Evolutionary conservation across 1,140 invertebrate species (phyloP), one percentile per base, ranked within the genome.

Genomic region (Ridgeia piscesae): DNA sequence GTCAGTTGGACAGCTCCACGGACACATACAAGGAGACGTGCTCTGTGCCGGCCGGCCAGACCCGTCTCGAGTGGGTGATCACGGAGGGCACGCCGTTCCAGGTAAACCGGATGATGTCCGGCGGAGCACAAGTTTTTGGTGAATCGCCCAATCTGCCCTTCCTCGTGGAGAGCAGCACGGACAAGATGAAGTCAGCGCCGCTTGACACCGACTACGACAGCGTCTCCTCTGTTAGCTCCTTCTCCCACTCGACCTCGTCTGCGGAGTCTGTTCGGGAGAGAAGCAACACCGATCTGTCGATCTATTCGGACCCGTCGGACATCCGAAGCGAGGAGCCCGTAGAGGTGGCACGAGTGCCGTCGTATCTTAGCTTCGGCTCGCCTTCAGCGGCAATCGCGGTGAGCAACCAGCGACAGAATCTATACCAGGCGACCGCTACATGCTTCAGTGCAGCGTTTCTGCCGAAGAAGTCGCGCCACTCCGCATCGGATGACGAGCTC

Each of bases 131-230:
- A 31, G 42, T 91, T 1, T 35, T 91, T 21, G 91, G 91, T 9
- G 14, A 91, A 35, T 91, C 91, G 2, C 91, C 91, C 42, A 48
- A 21, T 91, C 34, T 35, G 34, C 91, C 91, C 11, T 91, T 42
- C 91, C 91, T 91, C 17, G 91, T 91, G 42, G 91, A 91, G 42
- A 91, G 34, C 91, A 91, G 91, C 34, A 48, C 34, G 48, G 91
- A 91, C 34, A 91, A 91, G 42, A 6, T 91, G 91, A 91, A 91
- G 91, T 33, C 33, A 42, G 91, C 91, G 34, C 11, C 91, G 17
- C 17, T 42, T 48, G 33, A 33, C 91, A 91, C 34, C 35, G 91
- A 91, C 33, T 91, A 91, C 33, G 91, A 91, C 91, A 91, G 91
- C n/a, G 34, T 91, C 2, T 91, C 91, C 34, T 33, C 34, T 17